Evolutionary conservation across 2,797 vertebrate species (phyloP), one percentile per base, ranked within the genome.

Genomic region (Botia kubotai): DNA sequence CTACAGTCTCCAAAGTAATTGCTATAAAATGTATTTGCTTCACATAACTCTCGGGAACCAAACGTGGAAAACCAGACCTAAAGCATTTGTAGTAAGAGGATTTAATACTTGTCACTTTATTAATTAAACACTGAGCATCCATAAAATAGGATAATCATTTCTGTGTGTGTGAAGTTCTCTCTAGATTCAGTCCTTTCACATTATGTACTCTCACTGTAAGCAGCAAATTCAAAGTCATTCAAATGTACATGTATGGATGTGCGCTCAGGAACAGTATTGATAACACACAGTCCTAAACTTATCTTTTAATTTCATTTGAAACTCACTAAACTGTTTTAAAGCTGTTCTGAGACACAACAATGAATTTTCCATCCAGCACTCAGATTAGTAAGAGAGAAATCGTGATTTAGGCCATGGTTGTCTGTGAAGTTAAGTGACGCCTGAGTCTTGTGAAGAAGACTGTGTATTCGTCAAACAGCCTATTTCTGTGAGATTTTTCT

Each of bases 381-480:
- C 48, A 46, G n/a, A 52, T 70, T 52, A 82, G 36, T 66, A 74
- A 83, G 83, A 58, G 60, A 72, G 11, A 57, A 11, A 46, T 60
- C 10, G 33, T 79, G 58, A 57, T 79, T 75, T 75, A 29, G 10
- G 33, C 23, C 48, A n/a, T 36, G 36, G 46, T 50, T 53, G 55
- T 48, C 17, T 50, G 67, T 58, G 60, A 68, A 66, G 21, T 46
- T 13, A 19, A 46, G 23, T 69, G 53, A 65, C 4, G 19, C 21
- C 14, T 75, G 53, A 60, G 10, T 72, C 70, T 82, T 80, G 80
- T 79, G 52, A 82, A 76, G 79, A 43, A 19, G 58, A 81, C 76
- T 82, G 29, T 85, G 77, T 73, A 87, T 90, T 88, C 82, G 82
- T 89, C 87, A 89, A 82, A 79, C 82, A 82, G 84, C 82, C 2